Conservation (phyloP, 92 coral and sea anemone species). For the Blastomussa wellsi region DNA sequence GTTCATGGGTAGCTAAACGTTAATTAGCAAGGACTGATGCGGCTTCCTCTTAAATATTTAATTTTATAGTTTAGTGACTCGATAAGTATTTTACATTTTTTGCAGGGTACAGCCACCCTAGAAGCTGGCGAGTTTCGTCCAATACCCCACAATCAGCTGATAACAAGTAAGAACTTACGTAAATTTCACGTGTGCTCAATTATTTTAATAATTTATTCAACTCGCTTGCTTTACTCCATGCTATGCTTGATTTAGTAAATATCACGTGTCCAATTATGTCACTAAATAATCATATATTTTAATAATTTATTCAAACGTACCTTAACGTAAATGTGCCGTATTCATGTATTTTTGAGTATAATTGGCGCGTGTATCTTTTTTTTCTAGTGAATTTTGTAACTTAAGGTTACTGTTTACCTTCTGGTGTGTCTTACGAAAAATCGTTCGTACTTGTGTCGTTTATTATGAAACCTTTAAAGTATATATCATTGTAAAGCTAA, state of each 20-base stretch:
- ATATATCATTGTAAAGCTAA: too few species aligned
- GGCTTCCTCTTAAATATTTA: too few species aligned
- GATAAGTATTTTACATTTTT: neutral
- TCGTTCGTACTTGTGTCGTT: too few species aligned
- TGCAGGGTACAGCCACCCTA: slow-evolving; percentile 80
- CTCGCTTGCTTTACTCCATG: neutral
- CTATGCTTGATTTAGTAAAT: neutral
- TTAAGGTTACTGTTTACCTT: too few species aligned
- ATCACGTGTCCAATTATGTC: neutral
- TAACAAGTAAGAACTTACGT: slow-evolving; percentile 69
- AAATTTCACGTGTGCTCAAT: too few species aligned
- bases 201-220: too few species aligned
- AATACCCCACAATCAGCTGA: slow-evolving; percentile 69
- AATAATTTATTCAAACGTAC: neutral
- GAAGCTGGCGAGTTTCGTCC: slow-evolving; percentile 93
- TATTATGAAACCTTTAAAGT: too few species aligned
- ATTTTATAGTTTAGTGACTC: neutral
- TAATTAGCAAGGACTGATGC: too few species aligned
- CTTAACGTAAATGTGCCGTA: neutral
- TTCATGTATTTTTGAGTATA: too few species aligned
- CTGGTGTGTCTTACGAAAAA: too few species aligned
- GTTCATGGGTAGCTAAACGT: neutral
- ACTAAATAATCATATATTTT: neutral
- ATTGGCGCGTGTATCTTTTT: too few species aligned
- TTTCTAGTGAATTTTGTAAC: too few species aligned